Conservation (phyloP, 2,797 vertebrate genomes). For the Poecilia velifera region DNA sequence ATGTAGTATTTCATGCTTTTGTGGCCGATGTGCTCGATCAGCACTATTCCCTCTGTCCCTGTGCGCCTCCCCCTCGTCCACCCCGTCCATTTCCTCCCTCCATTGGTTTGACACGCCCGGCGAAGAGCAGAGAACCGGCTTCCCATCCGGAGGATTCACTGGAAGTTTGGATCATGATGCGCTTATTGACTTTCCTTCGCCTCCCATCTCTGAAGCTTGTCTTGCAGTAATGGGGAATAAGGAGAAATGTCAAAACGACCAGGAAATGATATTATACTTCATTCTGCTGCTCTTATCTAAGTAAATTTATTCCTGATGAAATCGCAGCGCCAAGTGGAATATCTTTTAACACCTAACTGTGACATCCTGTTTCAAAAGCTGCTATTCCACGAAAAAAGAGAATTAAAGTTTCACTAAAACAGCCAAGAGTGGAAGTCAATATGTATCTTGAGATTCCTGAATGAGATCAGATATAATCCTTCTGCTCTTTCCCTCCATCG, state of each 20-base stretch:
- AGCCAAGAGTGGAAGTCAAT: constrained; percentile 50
- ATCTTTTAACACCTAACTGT: constrained; percentile 47
- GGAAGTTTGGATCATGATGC: constrained; percentile 45
- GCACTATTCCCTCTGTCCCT: constrained; percentile 61
- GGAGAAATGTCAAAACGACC: constrained; percentile 64
- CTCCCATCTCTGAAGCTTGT: constrained; percentile 34
- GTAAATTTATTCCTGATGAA: constrained; percentile 34
- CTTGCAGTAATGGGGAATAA: constrained; percentile 39
- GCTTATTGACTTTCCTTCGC: constrained; percentile 54
- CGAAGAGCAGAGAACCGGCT: constrained; percentile 28
- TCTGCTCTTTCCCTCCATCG: constrained; percentile 58
- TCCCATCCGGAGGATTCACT: constrained; percentile 25
- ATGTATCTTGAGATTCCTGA: constrained; percentile 58
- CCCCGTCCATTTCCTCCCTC: constrained; percentile 68
- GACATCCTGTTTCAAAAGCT: constrained; percentile 39
- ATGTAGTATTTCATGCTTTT: constrained; percentile 76
- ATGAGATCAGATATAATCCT: constrained; percentile 67
- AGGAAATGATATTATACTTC: constrained; percentile 19
- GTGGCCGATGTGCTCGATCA: constrained; percentile 68
- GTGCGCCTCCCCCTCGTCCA: constrained; percentile 48
- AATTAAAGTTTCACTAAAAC: constrained; percentile 59
- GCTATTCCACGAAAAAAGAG: constrained; percentile 6
- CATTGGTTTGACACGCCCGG: constrained; percentile 51
- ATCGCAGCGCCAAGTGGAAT: constrained; percentile 8
- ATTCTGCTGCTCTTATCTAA: constrained; percentile 40